phyloP scores from a whole-genome alignment of 2,797 vertebrate genomes.

The Holocentrus rufus region DNA sequence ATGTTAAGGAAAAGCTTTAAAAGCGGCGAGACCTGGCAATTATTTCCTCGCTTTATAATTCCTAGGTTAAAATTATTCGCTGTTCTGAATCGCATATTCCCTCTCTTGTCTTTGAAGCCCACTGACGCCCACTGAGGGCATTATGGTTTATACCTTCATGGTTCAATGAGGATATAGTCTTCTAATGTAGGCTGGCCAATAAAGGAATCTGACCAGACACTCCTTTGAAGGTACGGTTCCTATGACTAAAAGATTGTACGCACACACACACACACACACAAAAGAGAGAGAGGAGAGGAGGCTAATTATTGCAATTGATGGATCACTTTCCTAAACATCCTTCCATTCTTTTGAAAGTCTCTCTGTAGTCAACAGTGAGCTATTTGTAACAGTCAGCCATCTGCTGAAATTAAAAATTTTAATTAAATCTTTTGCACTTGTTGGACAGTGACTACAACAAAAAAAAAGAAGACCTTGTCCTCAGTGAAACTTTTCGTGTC shows the following conservation, averaged over 20 bases:
- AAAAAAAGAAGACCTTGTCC: constrained; percentile 6
- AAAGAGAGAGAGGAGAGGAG: too few species aligned
- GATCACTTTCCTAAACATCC: constrained; percentile 41
- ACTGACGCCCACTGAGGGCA: constrained; percentile 55
- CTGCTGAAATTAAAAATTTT: background rate
- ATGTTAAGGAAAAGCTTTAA: constrained; percentile 32
- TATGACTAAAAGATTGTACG: constrained; percentile 53
- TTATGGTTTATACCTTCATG: constrained; percentile 68
- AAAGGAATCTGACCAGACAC: constrained; percentile 58
- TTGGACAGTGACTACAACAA: constrained; percentile 14
- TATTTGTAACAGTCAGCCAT: constrained; percentile 14
- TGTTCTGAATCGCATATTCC: constrained; percentile 52
- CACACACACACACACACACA: too few species aligned
- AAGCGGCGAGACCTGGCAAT: constrained; percentile 37
- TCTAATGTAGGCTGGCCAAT: constrained; percentile 56
- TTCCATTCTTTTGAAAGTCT: constrained; percentile 25
- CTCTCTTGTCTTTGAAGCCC: constrained; percentile 66
- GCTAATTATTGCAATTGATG: constrained; percentile 48
- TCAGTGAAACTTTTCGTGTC: constrained; percentile 29
- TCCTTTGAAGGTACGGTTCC: constrained; percentile 62
- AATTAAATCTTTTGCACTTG: constrained; percentile 7
- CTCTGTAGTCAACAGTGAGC: background rate
- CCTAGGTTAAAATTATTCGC: constrained; percentile 47
- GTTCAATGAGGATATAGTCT: constrained; percentile 68
- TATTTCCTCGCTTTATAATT: constrained; percentile 52